Evolutionary conservation across 2,888 invertebrate species (phyloP), one percentile per base, ranked within the genome.

Genomic region (Palloptera scutellata): DNA sequence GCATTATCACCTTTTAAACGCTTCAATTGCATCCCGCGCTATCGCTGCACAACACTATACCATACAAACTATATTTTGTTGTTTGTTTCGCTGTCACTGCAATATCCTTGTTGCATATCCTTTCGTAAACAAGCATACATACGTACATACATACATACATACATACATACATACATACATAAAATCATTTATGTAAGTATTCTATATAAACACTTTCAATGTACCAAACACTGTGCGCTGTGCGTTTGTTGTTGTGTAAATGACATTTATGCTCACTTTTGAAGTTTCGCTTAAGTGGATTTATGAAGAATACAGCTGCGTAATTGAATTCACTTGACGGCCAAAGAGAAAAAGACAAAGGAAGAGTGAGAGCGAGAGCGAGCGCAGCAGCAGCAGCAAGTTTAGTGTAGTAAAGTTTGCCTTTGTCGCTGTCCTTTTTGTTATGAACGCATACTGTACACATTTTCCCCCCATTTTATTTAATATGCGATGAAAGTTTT

Each of bases 231-330:
- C 40, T 61, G 59, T 42, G 48, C 8, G 54, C 62, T 20, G 45
- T 59, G 45, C 62, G 61, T 61, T 41, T 40, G 55, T 40, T 55
- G 64, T 61, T 71, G 67, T 71, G 67, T 65, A 72, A 72, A 71
- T 73, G 75, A 73, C 74, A 71, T 74, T 74, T 73, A 73, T 74
- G 72, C 68, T 68, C 68, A 69, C 73, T 71, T 65, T 72, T 73
- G 72, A 73, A 73, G 73, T 72, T 73, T 72, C 72, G 71, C 71
- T 72, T 74, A 74, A 74, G 74, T 74, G 73, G 73, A 74, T 74
- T 74, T 73, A 73, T 74, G 74, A 72, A 74, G 74, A 73, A 72
- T 72, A 73, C 73, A 73, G 72, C 72, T 72, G 72, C 72, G 72
- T 74, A 73, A 73, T 74, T 74, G 73, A 74, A 74, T 72, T 73